These are phyloP conservation scores for Hydractinia symbiolongicarpus DNA, from an alignment of 30 jellyfish, hydroid and myxozoan genomes.

Conservation along the genomic window DNA sequence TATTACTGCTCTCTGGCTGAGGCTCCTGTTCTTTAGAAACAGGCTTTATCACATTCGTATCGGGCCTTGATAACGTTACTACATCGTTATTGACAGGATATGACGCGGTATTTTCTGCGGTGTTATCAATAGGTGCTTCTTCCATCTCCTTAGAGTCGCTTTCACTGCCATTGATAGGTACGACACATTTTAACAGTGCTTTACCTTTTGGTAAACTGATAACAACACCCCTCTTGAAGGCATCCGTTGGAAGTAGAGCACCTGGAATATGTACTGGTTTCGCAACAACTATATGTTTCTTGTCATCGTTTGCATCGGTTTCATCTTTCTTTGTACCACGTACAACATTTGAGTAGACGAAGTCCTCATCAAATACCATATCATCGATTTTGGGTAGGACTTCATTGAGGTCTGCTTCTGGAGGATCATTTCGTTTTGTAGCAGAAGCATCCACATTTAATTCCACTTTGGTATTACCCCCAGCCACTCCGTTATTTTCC, in stretches of 20 bases:
- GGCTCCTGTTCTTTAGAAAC: background rate
- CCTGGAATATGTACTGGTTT: slow-evolving; percentile 58
- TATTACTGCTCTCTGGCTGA: background rate
- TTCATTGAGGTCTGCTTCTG: slow-evolving; percentile 12
- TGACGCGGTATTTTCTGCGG: background rate
- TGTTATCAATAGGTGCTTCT: background rate
- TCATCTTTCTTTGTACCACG: slow-evolving; percentile 20
- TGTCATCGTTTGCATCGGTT: slow-evolving; percentile 1
- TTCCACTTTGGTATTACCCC: background rate
- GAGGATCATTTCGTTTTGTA: background rate
- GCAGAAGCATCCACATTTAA: slow-evolving; percentile 7
- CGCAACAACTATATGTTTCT: slow-evolving; percentile 39
- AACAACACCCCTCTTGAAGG: slow-evolving; percentile 86
- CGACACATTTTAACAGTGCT: slow-evolving; percentile 87
- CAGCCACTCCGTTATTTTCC: background rate
- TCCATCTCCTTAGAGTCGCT: background rate
- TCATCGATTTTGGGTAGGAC: slow-evolving; percentile 7
- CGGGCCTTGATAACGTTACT: slow-evolving; percentile 2
- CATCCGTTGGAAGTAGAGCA: slow-evolving; percentile 68
- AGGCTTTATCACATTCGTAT: background rate
- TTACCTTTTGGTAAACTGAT: slow-evolving; percentile 94
- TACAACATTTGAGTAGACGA: background rate
- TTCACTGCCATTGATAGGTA: slow-evolving; percentile 38
- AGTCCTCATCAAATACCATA: slow-evolving; percentile 4
- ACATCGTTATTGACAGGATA: slow-evolving; percentile 4